Evolutionary conservation across 1,140 invertebrate genomes (phyloP), one percentile per base, ranked within the genome.

Genomic region (Helicorthomorpha holstii): DNA sequence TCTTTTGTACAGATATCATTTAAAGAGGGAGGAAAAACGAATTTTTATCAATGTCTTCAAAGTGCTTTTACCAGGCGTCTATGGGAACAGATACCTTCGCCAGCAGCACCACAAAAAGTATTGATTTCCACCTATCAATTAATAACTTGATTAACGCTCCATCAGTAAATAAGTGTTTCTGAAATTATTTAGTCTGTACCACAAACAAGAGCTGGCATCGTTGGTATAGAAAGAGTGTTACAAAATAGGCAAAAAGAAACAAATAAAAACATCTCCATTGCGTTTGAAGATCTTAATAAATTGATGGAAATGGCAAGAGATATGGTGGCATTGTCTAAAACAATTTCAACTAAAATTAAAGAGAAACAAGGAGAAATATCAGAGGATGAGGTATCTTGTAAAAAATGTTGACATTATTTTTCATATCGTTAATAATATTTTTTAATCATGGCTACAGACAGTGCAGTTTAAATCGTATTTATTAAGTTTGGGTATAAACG

Each of bases 241-340:
- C 80, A 92, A 64, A 83, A 90, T 60, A 84, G 89, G 62, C 83
- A 93, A 41, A 82, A 85, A 65, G 81, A 81, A 23, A 93, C 88
- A 0, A 87, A 95, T 69, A 78, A 85, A 60, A 90, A 83, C 65
- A 97, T 98, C 59, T 82, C 75, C 24, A 71, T 82, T 55, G 93
- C 94, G 19, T 98, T 98, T 72, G 81, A 97, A 72, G 95, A 98
- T 73, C 74, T 98, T 21, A 85, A 74, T 61, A 88, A 90, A 63
- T 71, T 98, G 0, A 98, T 98, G 83, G 78, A 77, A 51, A 92
- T 91, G 78, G 92, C 94, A 2, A 89, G 95, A 71, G 92, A 97
- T 56, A 98, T 98, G 94, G 93, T 98, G 21, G 66, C 73, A 1
- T 71, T 98, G 57, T 89, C 91, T 0, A 90, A 89, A 65, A 85